Base-by-base conservation (phyloP, 2,888 invertebrate species). In the Melikaiella ostensackeni region DNA sequence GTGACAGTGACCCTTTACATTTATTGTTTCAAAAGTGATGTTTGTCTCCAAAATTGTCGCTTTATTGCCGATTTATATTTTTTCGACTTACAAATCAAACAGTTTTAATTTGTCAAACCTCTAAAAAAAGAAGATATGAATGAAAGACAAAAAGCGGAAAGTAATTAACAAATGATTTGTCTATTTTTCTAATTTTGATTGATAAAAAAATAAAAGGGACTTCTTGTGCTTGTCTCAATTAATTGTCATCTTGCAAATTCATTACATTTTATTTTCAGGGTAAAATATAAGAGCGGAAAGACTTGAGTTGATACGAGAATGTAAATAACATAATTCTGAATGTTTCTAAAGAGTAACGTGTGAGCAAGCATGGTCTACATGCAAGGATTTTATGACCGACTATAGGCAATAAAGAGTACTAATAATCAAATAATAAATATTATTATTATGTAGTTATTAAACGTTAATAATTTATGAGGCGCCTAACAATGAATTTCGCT, bases 1-100 rank as follows among this genome's bases (percentile, higher is more conserved):
- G 30, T 70, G 50, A 50, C 50, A 50, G 30, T 70, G 30, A 27
- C n/a, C 33, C 50, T 70, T 70, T 46, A 35, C 21, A n/a, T 5
- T 64, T 30, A 30, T 30, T 38, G 42, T 42, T 50, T 30, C 46
- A 16, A n/a, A 57, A 35, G n/a, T 13, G 7, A 35, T 9, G 3
- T 33, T 38, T n/a, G 3, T 63, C 11, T 0, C 13, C 5, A n/a
- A 38, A n/a, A 35, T 9, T n/a, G 11, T 63, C 5, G 38, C 11
- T 63, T 21, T 33, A n/a, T 62, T 13, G n/a, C 9, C 62, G 19
- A 30, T 62, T 38, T 13, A 13, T 13, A 4, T 13, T 38, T 13
- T 38, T 59, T 13, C 16, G 3, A 42, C 4, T 13, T 38, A 4
- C 2, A 38, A 38, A 38, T 13, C 13, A 38, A 35, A 21, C 21